phyloP scores from a whole-genome alignment of 2,888 invertebrate genomes.

The Spodoptera picta region DNA sequence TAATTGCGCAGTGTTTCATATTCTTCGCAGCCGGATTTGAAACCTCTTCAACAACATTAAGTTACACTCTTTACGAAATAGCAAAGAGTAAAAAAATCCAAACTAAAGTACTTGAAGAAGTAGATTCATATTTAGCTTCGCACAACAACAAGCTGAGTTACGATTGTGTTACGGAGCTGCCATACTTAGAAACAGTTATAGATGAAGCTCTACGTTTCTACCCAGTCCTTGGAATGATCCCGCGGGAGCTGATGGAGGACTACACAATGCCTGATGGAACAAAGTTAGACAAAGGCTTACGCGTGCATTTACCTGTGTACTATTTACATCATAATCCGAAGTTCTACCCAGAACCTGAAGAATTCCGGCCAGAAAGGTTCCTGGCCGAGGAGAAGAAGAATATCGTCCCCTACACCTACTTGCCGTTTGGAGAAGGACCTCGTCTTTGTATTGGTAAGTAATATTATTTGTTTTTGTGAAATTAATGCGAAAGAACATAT shows the following conservation, averaged over 20 bases:
- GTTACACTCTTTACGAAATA: conserved; percentile 66
- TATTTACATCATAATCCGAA: conserved; percentile 71
- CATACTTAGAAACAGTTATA: conserved; percentile 69
- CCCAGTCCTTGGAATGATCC: conserved; percentile 69
- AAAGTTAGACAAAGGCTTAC: conserved; percentile 67
- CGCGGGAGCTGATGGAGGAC: conserved; percentile 72
- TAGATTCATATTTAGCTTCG: conserved; percentile 63
- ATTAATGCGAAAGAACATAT: too few relatives aligned
- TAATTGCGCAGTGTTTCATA: conserved; percentile 86
- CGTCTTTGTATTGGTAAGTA: conserved; percentile 77
- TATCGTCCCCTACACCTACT: conserved; percentile 71
- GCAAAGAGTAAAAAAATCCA: conserved; percentile 66
- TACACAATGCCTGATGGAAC: conserved; percentile 72
- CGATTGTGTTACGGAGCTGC: conserved; percentile 64
- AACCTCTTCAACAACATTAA: conserved; percentile 67
- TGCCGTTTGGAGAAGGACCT: conserved; percentile 80
- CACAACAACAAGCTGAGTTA: conserved; percentile 62
- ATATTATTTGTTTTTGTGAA: too few relatives aligned
- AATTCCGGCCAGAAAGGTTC: conserved; percentile 74
- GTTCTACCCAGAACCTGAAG: conserved; percentile 72
- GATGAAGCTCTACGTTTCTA: conserved; percentile 72
- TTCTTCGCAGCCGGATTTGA: conserved; percentile 81
- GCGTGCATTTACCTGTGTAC: conserved; percentile 75
- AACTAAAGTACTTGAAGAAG: conserved; percentile 61
- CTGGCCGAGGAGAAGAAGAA: conserved; percentile 63